Evolutionary conservation across 2,113 vertebrate genomes (phyloP), one percentile per base, ranked within the genome.

Genomic region (Hyla sarda): DNA sequence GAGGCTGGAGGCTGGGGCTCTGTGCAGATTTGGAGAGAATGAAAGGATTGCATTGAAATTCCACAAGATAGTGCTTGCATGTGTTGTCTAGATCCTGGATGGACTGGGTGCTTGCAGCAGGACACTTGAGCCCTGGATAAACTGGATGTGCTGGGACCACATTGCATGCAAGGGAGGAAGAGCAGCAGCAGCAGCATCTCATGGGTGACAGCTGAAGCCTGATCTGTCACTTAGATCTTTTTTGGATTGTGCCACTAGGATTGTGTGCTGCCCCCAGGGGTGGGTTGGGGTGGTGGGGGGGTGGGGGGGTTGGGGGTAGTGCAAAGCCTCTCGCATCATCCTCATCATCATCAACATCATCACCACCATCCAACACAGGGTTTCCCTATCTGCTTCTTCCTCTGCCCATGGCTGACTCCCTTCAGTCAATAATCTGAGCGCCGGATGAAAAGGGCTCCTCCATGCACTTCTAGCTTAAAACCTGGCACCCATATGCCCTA

Each of bases 311-410:
- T n/a, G n/a, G 67, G 8, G 13, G 2, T 11, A 52, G 30, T 25
- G 25, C 30, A 47, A 77, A 83, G 58, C 82, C 67, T 71, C 32
- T 23, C 6, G n/a, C 8, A 41, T 8, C 41, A 41, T 41, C 41
- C 3, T 13, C 58, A 25, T 60, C 58, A 60, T 69, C 62, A 30
- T 25, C 67, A 71, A 23, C 67, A 34, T 41, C 81, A 52, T 5
- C 47, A 50, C 19, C 84, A 12, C 72, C 87, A 86, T 62, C 77
- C 45, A 88, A 87, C 88, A 88, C 77, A 69, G 92, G 93, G 93
- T 90, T 94, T 93, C 92, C 34, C 88, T 60, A 54, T 88, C 54
- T 85, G 76, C 87, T 84, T 79, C 75, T 65, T 23, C 86, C 88
- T 79, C 75, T 65, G 34, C 86, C 88, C 37, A 85, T 77, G 81